Evolutionary conservation across 1,140 invertebrate species (phyloP), one percentile per base, ranked within the genome.

Genomic region (Mylabris phalerata): DNA sequence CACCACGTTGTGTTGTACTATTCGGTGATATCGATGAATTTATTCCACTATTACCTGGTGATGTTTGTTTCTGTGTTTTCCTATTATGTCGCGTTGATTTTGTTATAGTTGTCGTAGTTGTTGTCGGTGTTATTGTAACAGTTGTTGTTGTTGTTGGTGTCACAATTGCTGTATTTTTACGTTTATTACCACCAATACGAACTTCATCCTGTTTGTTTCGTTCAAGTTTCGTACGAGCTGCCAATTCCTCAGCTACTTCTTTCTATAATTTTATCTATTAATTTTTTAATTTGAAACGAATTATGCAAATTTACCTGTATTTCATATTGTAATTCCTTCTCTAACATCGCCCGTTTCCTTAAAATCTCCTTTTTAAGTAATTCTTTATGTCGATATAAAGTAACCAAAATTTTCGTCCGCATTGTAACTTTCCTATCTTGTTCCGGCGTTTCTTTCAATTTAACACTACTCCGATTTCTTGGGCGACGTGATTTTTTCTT

Each of bases 301-400:
- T 42, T 19, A 2, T 19, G 1, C 38, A 55, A 48, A 25, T 26
- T 61, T 72, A 87, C 88, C 82, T 90, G 87, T 72, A 97, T 95
- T 69, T 95, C 90, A 63, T 88, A 85, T 71, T 93, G 89, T 46
- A 96, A 78, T 73, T 94, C 92, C 66, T 94, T 93, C 74, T 98
- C 93, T 45, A 96, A 80, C 3, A 94, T 73, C 3, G 88, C 88
- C 64, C 93, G 78, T 72, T 95, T 95, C 65, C 92, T 91, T 40
- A 94, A 80, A 55, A 97, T 96, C 66, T 95, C 93, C 69, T 94
- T 95, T 73, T 96, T 96, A 13, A 98, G 80, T 60, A 89, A 75
- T 72, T 96, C 93, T 70, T 95, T 96, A 60, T 97, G 92, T 62
- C 88, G 83, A 71, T 86, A 88, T 13, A 94, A 75, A 43, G 83